Conservation (phyloP, 2,113 vertebrate genomes). For the Cyprinodon variegatus region DNA sequence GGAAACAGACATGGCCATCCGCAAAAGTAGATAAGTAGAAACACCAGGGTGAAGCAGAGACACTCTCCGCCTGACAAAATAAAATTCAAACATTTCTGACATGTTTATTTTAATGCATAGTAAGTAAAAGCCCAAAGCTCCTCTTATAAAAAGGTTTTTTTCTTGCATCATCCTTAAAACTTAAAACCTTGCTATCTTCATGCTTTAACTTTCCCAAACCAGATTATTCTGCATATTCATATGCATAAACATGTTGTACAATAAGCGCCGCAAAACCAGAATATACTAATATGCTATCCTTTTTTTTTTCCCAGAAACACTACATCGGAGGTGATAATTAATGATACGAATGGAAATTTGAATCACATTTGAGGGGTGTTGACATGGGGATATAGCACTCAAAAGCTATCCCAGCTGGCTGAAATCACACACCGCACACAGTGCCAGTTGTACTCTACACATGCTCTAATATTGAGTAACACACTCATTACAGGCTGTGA, state of each 20-base stretch:
- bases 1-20: too few relatives aligned
- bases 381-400: slow-evolving; percentile 49
- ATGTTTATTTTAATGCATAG: not conserved
- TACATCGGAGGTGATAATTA: slow-evolving; percentile 62
- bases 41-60: not conserved
- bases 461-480: slow-evolving; percentile 18
- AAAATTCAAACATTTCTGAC: not conserved
- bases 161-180: not conserved
- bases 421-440: slow-evolving; percentile 14
- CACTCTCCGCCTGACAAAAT: not conserved
- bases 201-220: not conserved
- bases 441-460: slow-evolving; percentile 26
- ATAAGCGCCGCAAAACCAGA: slow-evolving; percentile 8
- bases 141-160: not conserved
- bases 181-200: not conserved
- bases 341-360: slow-evolving; percentile 39
- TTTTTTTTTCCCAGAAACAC: slow-evolving; percentile 15
- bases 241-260: not conserved
- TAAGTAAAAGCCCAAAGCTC: not conserved
- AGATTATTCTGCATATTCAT: not conserved
- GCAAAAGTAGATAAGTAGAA: not conserved
- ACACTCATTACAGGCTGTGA: slow-evolving; percentile 6
- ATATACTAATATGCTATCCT: slow-evolving; percentile 18
- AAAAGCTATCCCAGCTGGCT: slow-evolving; percentile 15
- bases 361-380: slow-evolving; percentile 48